Base-by-base conservation (phyloP, 2,888 invertebrate species). In the Melikaiella ostensackeni region DNA sequence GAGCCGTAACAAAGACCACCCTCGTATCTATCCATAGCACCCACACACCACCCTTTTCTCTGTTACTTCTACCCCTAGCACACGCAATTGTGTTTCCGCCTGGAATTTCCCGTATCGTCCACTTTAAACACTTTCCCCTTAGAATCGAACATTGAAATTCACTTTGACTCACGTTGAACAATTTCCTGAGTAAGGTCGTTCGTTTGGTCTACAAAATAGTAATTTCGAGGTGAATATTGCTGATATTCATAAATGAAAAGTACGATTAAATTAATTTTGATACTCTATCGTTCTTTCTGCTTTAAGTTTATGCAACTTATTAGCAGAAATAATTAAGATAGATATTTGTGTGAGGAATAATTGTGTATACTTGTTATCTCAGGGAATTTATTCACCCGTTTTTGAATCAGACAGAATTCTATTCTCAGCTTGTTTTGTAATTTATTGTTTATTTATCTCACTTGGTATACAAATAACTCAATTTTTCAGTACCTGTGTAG, bases 1-100 rank as follows among this genome's bases (percentile, higher is more conserved):
- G 77, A 75, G 86, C 89, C 90, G 86, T 89, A 91, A 91, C 90
- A 91, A 90, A 90, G 90, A 85, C 89, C 85, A 80, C 76, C 83
- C 79, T 74, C 80, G 76, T 70, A 79, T 77, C 81, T 79, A 77
- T 79, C 81, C 75, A 62, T 59, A 77, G 59, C 61, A 79, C 76
- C 83, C 74, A 62, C 73, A 75, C 78, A 76, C 75, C 62, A 42
- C 19, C 79, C 74, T 61, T 55, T 62, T 33, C 77, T 50, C 59
- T 27, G 6, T 24, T 24, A 16, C 16, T 42, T 2, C 42, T 8
- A 64, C 64, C 24, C 21, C 16, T 9, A 33, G 50, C n/a, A 55
- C 50, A 70, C 70, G 50, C 50, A 55, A 70, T 70, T 70, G 70
- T 70, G 50, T 55, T 70, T 70, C 70, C 50, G 30, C n/a, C 70